Base-by-base conservation (phyloP, 2,797 vertebrate genomes). In the Onychomys torridus region DNA sequence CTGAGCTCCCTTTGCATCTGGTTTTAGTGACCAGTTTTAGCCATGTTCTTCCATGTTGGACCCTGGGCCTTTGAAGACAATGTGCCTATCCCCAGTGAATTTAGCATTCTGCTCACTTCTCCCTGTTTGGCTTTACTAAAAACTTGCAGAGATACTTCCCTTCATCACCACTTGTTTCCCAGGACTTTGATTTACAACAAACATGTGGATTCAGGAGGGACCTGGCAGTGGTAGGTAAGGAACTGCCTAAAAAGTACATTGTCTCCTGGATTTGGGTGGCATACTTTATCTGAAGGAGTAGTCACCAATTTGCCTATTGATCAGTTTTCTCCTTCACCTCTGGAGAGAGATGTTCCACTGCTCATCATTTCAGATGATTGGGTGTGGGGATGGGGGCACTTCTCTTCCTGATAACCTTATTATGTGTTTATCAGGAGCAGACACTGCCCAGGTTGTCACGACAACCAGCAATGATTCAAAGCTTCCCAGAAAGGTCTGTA, bases 381-480 rank as follows among this genome's bases (percentile, higher is more conserved):
- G 69, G 63, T 79, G 67, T 89, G 63, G 67, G 69, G 85, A 95
- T 89, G 96, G 97, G 97, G 98, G 71, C 90, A 93, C 96, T 98
- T 97, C 97, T 98, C 98, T 98, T 98, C 97, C 97, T 97, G 98
- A 98, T 98, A 99, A 98, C 98, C 98, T 99, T 98, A 98, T 99
- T 99, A 98, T 98, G 98, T 98, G 98, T 97, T 98, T 97, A 98
- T 98, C 98, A 96, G 98, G 97, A 98, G 95, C 98, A 98, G 98
- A 98, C 98, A 98, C 98, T 97, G 97, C 96, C 96, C 96, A 89
- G 98, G 99, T 99, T 99, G 99, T 99, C 99, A 99, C 96, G 99
- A 99, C 99, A 99, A 99, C 99, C 99, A 98, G 98, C 97, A 98
- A 97, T 99, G 99, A 99, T 99, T 99, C 99, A 98, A 98, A 98